These are phyloP conservation scores for Brachionichthys hirsutus DNA, from an alignment of 2,113 vertebrate species.

Conservation along the genomic window DNA sequence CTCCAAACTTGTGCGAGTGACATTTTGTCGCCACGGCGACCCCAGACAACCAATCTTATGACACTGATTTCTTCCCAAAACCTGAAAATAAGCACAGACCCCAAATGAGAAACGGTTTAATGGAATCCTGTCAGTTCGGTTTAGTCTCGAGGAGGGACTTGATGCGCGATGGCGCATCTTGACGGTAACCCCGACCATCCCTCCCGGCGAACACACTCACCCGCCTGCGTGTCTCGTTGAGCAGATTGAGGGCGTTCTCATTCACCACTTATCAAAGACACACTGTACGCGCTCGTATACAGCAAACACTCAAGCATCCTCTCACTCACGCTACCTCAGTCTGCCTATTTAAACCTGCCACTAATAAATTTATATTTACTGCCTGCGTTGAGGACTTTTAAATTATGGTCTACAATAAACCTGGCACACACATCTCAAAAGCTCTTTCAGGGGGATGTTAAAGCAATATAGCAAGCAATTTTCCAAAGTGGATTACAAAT, in stretches of 20 bases:
- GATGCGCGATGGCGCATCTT: neutral
- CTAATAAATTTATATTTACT: slow-evolving; percentile 83
- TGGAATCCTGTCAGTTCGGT: slow-evolving; percentile 85
- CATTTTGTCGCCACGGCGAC: neutral
- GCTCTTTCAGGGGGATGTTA: slow-evolving; percentile 79
- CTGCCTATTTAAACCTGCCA: slow-evolving; percentile 73
- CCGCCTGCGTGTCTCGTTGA: slow-evolving; percentile 72
- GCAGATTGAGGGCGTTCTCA: slow-evolving; percentile 76
- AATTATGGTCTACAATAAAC: slow-evolving; percentile 85
- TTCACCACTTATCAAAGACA: slow-evolving; percentile 81
- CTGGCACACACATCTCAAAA: slow-evolving; percentile 77
- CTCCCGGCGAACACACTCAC: slow-evolving; percentile 7
- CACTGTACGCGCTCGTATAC: slow-evolving; percentile 32
- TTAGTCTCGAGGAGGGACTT: slow-evolving; percentile 82
- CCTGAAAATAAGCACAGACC: slow-evolving; percentile 85
- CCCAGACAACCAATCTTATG: slow-evolving; percentile 58
- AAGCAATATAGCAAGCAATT: slow-evolving; percentile 82
- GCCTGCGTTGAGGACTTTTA: slow-evolving; percentile 91
- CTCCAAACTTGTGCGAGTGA: neutral
- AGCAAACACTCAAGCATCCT: slow-evolving; percentile 66
- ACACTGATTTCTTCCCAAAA: slow-evolving; percentile 83
- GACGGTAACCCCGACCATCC: neutral
- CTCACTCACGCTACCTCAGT: slow-evolving; percentile 65
- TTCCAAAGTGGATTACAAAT: slow-evolving; percentile 85
- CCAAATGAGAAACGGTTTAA: slow-evolving; percentile 87